phyloP scores from a whole-genome alignment of 30 jellyfish, hydroid and myxozoan species.

The Cassiopea xamachana region DNA sequence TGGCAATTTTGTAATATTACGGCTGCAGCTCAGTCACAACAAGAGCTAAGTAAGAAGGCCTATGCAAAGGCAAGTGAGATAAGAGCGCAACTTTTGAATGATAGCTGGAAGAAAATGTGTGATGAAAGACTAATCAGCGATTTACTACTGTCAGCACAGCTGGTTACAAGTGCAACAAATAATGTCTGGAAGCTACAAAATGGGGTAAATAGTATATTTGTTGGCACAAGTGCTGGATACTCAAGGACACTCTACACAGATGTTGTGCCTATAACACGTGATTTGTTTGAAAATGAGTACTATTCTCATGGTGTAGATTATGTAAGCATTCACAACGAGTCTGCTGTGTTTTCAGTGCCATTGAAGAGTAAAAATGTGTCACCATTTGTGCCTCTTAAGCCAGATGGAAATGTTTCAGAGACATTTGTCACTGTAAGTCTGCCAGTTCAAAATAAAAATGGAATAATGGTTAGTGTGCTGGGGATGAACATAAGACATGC shows the following conservation, averaged over 20 bases:
- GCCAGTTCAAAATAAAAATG: slow-evolving; percentile 25
- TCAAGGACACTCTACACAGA: slow-evolving; percentile 40
- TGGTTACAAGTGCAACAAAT: slow-evolving; percentile 48
- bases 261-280: slow-evolving; percentile 63
- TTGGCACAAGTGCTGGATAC: slow-evolving; percentile 80
- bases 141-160: slow-evolving; percentile 63
- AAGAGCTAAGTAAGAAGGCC: slow-evolving; percentile 71
- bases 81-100: slow-evolving; percentile 29
- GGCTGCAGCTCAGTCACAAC: slow-evolving; percentile 74
- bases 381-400: slow-evolving; percentile 10
- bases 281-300: slow-evolving; percentile 56
- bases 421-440: slow-evolving; percentile 31
- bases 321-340: slow-evolving; percentile 28
- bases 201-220: slow-evolving; percentile 65
- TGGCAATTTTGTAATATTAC: slow-evolving; percentile 80
- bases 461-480: slow-evolving; percentile 9
- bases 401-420: slow-evolving; percentile 38
- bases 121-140: slow-evolving; percentile 39
- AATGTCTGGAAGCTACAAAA: slow-evolving; percentile 41
- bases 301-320: slow-evolving; percentile 67
- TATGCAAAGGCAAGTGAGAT: slow-evolving; percentile 86
- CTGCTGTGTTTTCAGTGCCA: slow-evolving; percentile 68
- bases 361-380: slow-evolving; percentile 8
- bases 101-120: background rate
- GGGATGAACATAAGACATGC: slow-evolving; percentile 36